These are phyloP conservation scores for Odontamblyopus rebecca DNA, from an alignment of 2,797 vertebrate genomes.

Conservation along the genomic window DNA sequence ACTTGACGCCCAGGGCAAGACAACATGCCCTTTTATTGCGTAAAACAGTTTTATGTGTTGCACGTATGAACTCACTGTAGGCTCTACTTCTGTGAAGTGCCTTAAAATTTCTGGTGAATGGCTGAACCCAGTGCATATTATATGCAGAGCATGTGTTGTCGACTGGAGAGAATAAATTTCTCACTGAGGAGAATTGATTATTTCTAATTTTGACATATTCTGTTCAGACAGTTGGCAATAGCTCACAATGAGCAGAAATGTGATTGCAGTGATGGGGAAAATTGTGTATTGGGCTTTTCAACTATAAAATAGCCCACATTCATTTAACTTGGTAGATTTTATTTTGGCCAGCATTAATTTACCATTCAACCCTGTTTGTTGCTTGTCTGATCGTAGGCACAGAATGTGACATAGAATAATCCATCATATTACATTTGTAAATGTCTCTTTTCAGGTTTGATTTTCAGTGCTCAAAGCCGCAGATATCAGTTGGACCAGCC, in stretches of 20 bases:
- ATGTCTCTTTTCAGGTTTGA: slow-evolving; percentile 9
- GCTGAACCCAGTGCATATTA: no score
- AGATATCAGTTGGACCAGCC: slow-evolving; percentile 38
- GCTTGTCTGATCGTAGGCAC: slow-evolving; percentile 6
- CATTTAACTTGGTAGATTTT: no score
- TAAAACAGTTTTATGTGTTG: no score
- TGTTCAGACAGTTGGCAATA: not conserved
- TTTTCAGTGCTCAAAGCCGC: slow-evolving; percentile 37
- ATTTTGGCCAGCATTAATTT: no score
- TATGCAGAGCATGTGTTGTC: no score
- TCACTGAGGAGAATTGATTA: not conserved
- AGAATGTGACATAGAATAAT: slow-evolving; percentile 25
- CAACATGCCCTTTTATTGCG: not conserved
- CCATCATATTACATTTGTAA: slow-evolving; percentile 21
- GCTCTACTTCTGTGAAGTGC: no score
- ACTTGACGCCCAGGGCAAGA: not conserved
- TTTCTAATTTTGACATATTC: slow-evolving; percentile 9
- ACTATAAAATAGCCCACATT: no score
- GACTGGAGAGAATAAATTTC: no score
- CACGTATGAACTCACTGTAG: no score
- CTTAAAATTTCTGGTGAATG: no score
- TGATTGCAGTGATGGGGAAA: no score
- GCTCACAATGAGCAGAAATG: not conserved
- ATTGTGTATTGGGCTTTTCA: no score
- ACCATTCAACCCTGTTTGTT: not conserved